These are phyloP conservation scores for Eupithecia pulchellata DNA, from an alignment of 2,888 invertebrate genomes.

Conservation along the genomic window DNA sequence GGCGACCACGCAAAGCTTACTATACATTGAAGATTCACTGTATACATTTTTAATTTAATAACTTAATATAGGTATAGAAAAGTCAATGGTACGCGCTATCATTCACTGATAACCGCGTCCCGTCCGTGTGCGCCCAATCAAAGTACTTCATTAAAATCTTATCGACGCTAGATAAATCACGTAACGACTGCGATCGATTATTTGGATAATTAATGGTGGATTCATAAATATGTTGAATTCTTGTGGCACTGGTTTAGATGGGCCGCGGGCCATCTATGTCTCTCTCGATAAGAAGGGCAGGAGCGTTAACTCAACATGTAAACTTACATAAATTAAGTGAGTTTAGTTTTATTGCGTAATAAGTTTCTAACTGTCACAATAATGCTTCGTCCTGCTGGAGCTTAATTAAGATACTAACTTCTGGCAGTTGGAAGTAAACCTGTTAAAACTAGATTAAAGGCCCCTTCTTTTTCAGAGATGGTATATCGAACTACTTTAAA, in stretches of 20 bases:
- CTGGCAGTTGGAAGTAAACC: conserved; percentile 1
- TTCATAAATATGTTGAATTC: conserved; percentile 79
- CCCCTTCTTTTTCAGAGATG: neutral
- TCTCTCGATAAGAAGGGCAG: conserved; percentile 46
- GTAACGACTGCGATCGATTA: conserved; percentile 83
- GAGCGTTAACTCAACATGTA: conserved; percentile 44
- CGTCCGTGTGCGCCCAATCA: conserved; percentile 82
- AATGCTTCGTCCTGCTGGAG: conserved; percentile 25
- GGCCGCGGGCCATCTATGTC: conserved; percentile 57
- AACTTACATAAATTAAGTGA: conserved; percentile 38
- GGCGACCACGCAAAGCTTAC: conserved; percentile 53
- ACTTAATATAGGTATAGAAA: conserved; percentile 82
- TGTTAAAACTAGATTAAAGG: neutral
- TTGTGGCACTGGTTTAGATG: conserved; percentile 65
- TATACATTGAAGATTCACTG: conserved; percentile 49
- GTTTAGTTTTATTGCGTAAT: conserved; percentile 33
- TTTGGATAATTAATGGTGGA: conserved; percentile 83
- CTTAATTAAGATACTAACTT: conserved; percentile 26
- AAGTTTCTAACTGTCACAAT: conserved; percentile 34
- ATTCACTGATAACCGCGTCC: conserved; percentile 73
- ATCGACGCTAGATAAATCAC: conserved; percentile 85
- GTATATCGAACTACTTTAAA: neutral
- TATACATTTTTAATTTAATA: conserved; percentile 82
- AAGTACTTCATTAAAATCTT: conserved; percentile 86
- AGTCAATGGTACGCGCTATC: conserved; percentile 79